Evolutionary conservation across 2,113 vertebrate genomes (phyloP).

Genomic region (Otus sunia): DNA sequence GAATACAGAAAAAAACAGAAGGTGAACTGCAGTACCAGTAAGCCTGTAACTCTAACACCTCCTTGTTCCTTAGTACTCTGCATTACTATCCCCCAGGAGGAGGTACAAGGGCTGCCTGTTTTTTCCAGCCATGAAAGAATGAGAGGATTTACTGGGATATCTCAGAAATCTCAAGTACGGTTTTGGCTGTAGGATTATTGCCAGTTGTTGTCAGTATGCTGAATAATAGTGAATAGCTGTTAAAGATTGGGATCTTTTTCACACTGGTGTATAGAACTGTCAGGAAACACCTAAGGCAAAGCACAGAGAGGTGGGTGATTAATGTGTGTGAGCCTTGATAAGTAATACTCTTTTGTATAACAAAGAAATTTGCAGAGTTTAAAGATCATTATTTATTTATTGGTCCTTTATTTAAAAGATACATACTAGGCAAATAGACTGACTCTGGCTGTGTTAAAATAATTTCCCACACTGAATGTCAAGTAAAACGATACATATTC

Average conservation of each 20-base stretch:
- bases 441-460: neutral
- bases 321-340: neutral
- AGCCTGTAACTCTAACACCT: neutral
- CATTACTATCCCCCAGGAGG: neutral
- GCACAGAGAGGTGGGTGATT: neutral
- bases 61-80: neutral
- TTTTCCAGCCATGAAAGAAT: neutral
- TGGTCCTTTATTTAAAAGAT: neutral
- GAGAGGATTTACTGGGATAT: neutral
- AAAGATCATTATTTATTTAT: neutral
- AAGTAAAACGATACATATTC: neutral
- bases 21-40: neutral
- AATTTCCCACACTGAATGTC: neutral
- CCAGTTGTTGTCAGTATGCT: neutral
- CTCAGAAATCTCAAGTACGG: neutral
- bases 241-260: neutral
- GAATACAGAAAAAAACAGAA: neutral
- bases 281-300: neutral
- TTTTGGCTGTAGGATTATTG: neutral
- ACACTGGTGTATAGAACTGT: neutral
- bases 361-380: neutral
- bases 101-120: neutral
- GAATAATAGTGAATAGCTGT: neutral
- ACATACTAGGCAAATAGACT: neutral
- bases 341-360: neutral